These are phyloP conservation scores for Reticulitermes speratus DNA, from an alignment of 1,140 invertebrate genomes.

Conservation along the genomic window DNA sequence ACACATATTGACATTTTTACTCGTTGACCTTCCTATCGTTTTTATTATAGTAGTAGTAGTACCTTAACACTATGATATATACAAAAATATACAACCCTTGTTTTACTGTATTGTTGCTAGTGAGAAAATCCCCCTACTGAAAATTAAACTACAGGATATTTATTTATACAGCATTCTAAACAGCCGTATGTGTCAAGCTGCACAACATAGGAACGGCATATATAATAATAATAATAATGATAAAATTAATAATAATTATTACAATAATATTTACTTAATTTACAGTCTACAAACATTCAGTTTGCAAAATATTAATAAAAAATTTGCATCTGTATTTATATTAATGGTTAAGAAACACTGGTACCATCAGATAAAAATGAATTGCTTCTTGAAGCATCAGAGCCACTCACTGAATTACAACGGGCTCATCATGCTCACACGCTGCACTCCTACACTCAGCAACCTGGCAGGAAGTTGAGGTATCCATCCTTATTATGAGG, in stretches of 20 bases:
- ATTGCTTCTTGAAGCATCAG: background rate
- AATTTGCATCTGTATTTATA: background rate
- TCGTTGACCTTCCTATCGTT: slow-evolving; percentile 21
- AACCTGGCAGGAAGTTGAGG: background rate
- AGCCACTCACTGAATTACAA: background rate
- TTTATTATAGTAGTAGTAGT: slow-evolving; percentile 24
- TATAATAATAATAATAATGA: background rate
- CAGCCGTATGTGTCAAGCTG: background rate
- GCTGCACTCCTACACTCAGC: background rate
- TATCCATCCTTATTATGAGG: too few species aligned
- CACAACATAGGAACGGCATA: background rate
- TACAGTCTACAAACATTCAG: slow-evolving; percentile 24
- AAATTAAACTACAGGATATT: slow-evolving; percentile 10
- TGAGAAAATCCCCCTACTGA: slow-evolving; percentile 18
- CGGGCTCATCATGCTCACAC: too few species aligned
- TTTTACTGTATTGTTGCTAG: slow-evolving; percentile 27
- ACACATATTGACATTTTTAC: slow-evolving; percentile 11
- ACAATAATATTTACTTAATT: background rate
- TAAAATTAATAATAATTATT: background rate
- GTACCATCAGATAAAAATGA: background rate
- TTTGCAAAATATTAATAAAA: slow-evolving; percentile 25
- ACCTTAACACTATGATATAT: slow-evolving; percentile 31
- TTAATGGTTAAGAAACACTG: background rate
- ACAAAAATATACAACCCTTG: slow-evolving; percentile 35
- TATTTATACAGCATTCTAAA: slow-evolving; percentile 24